phyloP scores from a whole-genome alignment of 2,113 vertebrate species.

The Callospermophilus lateralis region DNA sequence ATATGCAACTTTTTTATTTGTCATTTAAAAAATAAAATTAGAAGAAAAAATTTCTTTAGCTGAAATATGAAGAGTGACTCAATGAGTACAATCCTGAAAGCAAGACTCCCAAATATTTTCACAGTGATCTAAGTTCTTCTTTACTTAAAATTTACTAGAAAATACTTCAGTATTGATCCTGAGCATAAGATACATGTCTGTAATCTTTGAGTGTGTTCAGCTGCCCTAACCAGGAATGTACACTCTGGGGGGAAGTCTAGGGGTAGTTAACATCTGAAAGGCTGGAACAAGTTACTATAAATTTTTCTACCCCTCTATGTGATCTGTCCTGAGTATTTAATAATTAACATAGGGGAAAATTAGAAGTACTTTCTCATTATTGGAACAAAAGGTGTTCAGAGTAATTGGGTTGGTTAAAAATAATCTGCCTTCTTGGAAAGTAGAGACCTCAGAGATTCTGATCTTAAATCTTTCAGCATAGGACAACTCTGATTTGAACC shows the following conservation, averaged over 20 bases:
- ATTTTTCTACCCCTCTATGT: not conserved
- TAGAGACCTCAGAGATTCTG: not conserved
- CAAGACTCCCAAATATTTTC: not conserved
- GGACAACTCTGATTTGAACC: not conserved
- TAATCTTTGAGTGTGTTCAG: not conserved
- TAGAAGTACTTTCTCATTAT: slow-evolving; percentile 13
- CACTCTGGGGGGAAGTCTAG: not conserved
- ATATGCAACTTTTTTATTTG: not conserved
- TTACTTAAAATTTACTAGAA: not conserved
- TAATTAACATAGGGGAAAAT: not conserved
- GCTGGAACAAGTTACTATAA: not conserved
- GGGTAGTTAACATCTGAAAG: not conserved
- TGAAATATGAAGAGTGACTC: not conserved
- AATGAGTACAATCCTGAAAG: not conserved
- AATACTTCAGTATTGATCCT: not conserved
- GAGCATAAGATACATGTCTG: not conserved
- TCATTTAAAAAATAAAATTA: not conserved
- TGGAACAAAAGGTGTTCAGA: not conserved
- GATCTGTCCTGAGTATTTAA: not conserved
- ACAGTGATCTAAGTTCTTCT: not conserved
- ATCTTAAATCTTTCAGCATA: not conserved
- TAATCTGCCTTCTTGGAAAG: not conserved
- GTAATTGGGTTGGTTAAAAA: not conserved
- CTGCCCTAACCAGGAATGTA: not conserved
- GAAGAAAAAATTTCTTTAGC: not conserved